Evolutionary conservation across 1,140 invertebrate genomes (phyloP).

Genomic region (Myzus persicae): DNA sequence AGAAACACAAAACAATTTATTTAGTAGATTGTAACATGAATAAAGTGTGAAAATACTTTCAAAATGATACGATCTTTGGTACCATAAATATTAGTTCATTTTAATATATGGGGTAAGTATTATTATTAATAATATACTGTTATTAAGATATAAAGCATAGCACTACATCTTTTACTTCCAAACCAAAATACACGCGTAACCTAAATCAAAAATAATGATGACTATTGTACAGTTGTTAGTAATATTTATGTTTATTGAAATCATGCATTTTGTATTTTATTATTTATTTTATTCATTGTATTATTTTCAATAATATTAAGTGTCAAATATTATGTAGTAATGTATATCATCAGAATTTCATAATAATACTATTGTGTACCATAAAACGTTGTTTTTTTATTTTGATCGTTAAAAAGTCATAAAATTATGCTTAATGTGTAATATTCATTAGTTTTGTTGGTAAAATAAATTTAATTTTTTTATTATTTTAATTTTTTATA

Average conservation of each 20-base stretch:
- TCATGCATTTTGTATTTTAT: not conserved
- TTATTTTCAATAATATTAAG: slow-evolving; percentile 6
- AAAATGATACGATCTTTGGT: not conserved
- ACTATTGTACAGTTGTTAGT: not conserved
- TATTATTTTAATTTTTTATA: not conserved
- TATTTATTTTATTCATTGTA: not conserved
- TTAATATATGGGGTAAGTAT: not conserved
- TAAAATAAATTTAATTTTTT: not conserved
- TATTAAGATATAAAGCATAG: not conserved
- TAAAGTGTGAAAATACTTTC: not conserved
- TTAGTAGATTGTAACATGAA: not conserved
- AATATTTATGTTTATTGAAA: not conserved
- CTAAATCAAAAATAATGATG: not conserved
- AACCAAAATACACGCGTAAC: not conserved
- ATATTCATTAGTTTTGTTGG: not conserved
- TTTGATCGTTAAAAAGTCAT: not conserved
- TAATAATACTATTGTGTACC: not conserved
- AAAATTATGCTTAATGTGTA: not conserved
- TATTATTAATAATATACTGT: not conserved
- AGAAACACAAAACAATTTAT: not conserved
- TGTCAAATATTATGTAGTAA: not conserved
- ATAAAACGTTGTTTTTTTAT: not conserved
- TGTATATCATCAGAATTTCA: not conserved
- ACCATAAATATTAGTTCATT: slow-evolving; percentile 3
- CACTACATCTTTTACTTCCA: too few relatives aligned